These are phyloP conservation scores for Stramonita haemastoma DNA, from an alignment of 2,888 invertebrate genomes.

Conservation along the genomic window DNA sequence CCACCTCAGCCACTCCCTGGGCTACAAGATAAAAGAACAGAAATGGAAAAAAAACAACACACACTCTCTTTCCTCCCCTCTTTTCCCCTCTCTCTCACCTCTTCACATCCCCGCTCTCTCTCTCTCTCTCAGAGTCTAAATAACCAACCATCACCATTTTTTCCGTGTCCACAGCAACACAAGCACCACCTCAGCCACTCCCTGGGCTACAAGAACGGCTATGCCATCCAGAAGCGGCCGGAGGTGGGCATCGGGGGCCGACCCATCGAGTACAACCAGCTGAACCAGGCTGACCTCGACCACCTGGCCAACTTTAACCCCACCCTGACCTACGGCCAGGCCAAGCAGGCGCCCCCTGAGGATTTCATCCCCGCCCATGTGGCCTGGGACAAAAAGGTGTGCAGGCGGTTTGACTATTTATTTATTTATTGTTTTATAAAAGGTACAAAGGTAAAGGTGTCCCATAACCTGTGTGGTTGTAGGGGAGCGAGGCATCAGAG, in stretches of 20 bases:
- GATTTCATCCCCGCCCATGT: constrained; percentile 78
- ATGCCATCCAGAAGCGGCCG: constrained; percentile 70
- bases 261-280: constrained; percentile 72
- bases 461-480: too few relatives aligned
- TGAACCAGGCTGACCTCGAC: constrained; percentile 76
- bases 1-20: constrained; percentile 73
- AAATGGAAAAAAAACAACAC: too few relatives aligned
- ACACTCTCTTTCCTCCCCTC: too few relatives aligned
- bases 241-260: constrained; percentile 75
- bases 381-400: constrained; percentile 78
- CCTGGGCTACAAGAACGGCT: constrained; percentile 76
- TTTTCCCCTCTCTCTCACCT: too few relatives aligned
- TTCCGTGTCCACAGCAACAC: constrained; percentile 67
- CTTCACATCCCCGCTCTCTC: too few relatives aligned
- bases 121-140: too few relatives aligned
- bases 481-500: too few relatives aligned
- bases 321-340: constrained; percentile 78
- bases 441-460: too few relatives aligned
- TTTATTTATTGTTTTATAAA: too few relatives aligned
- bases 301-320: constrained; percentile 77
- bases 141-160: too few relatives aligned
- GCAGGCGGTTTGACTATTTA: not conserved
- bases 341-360: constrained; percentile 76
- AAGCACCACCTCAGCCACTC: constrained; percentile 76
- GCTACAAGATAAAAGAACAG: too few relatives aligned